These are phyloP conservation scores for Sinella curviseta DNA, from an alignment of 1,140 invertebrate genomes.

Conservation along the genomic window DNA sequence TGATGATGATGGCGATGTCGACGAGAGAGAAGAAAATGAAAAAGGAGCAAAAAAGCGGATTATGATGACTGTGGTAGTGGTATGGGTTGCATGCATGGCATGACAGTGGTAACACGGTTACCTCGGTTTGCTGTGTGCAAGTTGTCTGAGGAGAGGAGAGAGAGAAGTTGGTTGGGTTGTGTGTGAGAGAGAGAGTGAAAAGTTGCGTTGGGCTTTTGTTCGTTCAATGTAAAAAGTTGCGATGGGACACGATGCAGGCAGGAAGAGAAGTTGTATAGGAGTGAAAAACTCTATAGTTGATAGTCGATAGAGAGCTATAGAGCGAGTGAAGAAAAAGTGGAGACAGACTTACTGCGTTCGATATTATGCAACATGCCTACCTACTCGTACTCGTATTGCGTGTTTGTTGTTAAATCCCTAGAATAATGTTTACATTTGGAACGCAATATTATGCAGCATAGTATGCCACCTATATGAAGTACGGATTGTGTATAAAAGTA, in stretches of 20 bases:
- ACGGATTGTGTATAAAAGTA: no score
- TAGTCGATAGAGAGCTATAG: no score
- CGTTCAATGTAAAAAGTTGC: not conserved
- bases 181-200: no score
- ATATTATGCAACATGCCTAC: slow-evolving; percentile 3
- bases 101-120: slow-evolving; percentile 21
- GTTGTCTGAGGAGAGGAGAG: not conserved
- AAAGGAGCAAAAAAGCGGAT: not conserved
- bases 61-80: not conserved
- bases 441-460: no score
- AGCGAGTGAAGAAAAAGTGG: not conserved
- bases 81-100: not conserved
- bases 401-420: not conserved
- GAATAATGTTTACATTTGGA: no score
- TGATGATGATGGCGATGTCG: not conserved
- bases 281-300: no score
- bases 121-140: slow-evolving; percentile 13
- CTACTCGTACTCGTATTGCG: not conserved
- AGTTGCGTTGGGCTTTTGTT: not conserved
- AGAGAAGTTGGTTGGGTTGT: not conserved
- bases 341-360: not conserved
- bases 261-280: not conserved
- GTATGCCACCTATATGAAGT: no score
- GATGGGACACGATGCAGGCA: not conserved
- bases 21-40: not conserved